These are phyloP conservation scores for Montipora capricornis DNA, from an alignment of 64 coral and sea anemone species.

Conservation along the genomic window DNA sequence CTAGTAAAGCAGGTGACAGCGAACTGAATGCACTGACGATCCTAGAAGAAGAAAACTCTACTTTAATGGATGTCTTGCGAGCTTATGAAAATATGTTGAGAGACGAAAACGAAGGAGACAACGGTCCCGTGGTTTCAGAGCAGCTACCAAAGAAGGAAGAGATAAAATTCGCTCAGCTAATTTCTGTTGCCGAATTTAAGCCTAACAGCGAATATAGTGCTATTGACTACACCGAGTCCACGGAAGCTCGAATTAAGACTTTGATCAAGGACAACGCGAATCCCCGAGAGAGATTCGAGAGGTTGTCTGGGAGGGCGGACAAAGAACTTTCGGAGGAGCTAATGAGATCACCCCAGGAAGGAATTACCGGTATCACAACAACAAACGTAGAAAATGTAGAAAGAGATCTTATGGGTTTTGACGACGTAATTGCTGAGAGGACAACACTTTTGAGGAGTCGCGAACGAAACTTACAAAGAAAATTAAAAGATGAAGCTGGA, in stretches of 20 bases:
- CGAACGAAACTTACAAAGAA: slow-evolving; percentile 33
- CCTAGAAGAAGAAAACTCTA: neutral
- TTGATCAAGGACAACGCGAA: neutral
- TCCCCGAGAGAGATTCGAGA: neutral
- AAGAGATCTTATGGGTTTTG: neutral
- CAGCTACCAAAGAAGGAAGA: neutral
- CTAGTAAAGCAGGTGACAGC: neutral
- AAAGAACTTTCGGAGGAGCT: slow-evolving; percentile 15
- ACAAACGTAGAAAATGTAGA: neutral
- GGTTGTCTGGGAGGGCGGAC: neutral
- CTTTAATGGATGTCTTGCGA: slow-evolving; percentile 4
- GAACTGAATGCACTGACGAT: slow-evolving; percentile 1
- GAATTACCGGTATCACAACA: slow-evolving; percentile 13
- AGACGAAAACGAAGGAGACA: neutral
- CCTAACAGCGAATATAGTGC: neutral
- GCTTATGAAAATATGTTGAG: slow-evolving; percentile 3
- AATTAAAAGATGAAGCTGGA: neutral
- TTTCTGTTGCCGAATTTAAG: neutral
- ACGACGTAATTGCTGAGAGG: slow-evolving; percentile 9
- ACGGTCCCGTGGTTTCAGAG: slow-evolving; percentile 2
- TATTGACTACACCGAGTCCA: no score
- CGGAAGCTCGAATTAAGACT: neutral
- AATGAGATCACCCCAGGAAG: slow-evolving; percentile 31
- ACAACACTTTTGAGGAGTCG: slow-evolving; percentile 51
- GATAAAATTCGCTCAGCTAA: slow-evolving; percentile 2